Base-by-base conservation (phyloP, 92 coral and sea anemone species). In the Pocillopora meandrina region DNA sequence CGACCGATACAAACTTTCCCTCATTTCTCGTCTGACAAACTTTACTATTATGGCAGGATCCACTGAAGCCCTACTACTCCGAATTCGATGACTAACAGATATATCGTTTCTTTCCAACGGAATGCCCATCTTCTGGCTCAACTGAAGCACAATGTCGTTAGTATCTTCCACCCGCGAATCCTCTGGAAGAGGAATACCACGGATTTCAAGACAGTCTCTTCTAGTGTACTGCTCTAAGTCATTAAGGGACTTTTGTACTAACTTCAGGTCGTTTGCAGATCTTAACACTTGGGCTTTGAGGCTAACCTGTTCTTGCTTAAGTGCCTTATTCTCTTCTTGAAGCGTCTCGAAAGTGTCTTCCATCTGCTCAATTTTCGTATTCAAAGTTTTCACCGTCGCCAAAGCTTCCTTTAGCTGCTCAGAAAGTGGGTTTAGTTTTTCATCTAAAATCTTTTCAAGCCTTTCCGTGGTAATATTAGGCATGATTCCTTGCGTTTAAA, bases 181-280 rank as follows among this genome's bases (percentile, higher is more conserved):
- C 26, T 23, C 26, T 23, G 26, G 26, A 23, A 23, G 26, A 23
- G 26, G 26, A 23, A 23, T 23, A 23, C 26, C 26, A 23, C 72
- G 81, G 47, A 84, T 65, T 63, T 75, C 81, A 21, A 73, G 18
- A 21, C 82, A 63, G 74, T 84, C 76, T 52, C 87, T 69, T 60
- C 87, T 74, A 61, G 81, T 56, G 26, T 84, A 84, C 79, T 84
- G 87, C 36, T 75, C 81, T 23, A 84, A 68, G 61, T 84, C 87
- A 65, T 84, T 84, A 74, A 52, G 78, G 19, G 63, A 71, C 75
- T 71, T 71, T 35, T 71, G 33, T 9, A 14, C 52, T 71, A 17
- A 26, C 75, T 71, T 71, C 16, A 71, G 16, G 16, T 71, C 75
- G 16, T 71, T 71, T 9, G 56, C 33, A 71, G 33, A 17, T 34